These are phyloP conservation scores for Bungarus multicinctus DNA, from an alignment of 2,113 vertebrate genomes.

Conservation along the genomic window DNA sequence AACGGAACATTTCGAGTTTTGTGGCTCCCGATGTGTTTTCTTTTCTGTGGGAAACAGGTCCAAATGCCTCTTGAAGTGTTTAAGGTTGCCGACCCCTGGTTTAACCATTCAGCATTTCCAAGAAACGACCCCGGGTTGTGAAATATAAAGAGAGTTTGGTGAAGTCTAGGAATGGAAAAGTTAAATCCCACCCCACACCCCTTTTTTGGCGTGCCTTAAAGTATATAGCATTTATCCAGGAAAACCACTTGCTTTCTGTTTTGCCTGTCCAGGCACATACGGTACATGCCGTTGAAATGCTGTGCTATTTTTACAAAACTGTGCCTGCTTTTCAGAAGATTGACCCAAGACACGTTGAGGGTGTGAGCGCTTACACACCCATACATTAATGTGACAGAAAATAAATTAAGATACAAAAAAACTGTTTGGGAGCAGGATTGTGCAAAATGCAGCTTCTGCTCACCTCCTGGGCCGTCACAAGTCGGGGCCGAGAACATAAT, in stretches of 20 bases:
- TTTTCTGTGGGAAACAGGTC: too few relatives aligned
- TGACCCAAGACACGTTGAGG: not conserved
- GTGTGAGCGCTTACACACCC: not conserved
- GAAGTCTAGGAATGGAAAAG: slow-evolving; percentile 55
- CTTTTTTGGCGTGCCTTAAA: slow-evolving; percentile 73
- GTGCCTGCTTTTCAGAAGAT: slow-evolving; percentile 52
- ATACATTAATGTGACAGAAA: slow-evolving; percentile 39
- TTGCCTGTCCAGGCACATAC: slow-evolving; percentile 54
- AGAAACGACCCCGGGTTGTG: slow-evolving; percentile 46
- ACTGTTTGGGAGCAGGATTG: slow-evolving; percentile 42
- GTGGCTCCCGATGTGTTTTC: too few relatives aligned
- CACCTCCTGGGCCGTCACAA: slow-evolving; percentile 32
- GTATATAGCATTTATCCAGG: slow-evolving; percentile 68
- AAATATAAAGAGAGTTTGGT: slow-evolving; percentile 58
- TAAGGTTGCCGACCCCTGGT: too few relatives aligned
- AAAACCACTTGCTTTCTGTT: slow-evolving; percentile 44
- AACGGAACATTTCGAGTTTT: too few relatives aligned
- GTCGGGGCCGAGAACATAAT: slow-evolving; percentile 38
- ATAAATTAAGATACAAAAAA: slow-evolving; percentile 2
- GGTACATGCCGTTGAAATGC: slow-evolving; percentile 61
- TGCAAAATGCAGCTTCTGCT: slow-evolving; percentile 47
- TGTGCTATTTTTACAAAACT: slow-evolving; percentile 55
- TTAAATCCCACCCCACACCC: slow-evolving; percentile 16
- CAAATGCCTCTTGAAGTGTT: too few relatives aligned
- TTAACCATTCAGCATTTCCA: slow-evolving; percentile 58